phyloP scores from a whole-genome alignment of 1,140 invertebrate genomes.

The Macrocentrus cingulum region DNA sequence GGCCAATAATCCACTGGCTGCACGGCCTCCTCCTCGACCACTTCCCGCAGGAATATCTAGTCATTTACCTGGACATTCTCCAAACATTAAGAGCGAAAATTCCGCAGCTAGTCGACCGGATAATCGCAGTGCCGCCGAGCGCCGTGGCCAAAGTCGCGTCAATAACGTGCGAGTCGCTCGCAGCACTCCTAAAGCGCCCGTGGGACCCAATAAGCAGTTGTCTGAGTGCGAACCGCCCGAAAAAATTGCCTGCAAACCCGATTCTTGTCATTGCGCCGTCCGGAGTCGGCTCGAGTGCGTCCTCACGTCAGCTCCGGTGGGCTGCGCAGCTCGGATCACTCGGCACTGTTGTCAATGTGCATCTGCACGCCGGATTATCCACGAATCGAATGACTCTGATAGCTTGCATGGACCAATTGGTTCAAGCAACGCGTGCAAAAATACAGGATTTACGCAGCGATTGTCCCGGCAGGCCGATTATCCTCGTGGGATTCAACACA shows the following conservation, averaged over 20 bases:
- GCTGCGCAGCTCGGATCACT: conserved; percentile 68
- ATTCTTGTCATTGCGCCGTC: conserved; percentile 71
- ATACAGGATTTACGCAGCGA: conserved; percentile 71
- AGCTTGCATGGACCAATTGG: conserved; percentile 69
- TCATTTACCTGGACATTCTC: conserved; percentile 78
- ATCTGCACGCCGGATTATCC: conserved; percentile 55
- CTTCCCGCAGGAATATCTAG: conserved; percentile 68
- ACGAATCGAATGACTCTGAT: conserved; percentile 60
- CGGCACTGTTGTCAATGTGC: conserved; percentile 71
- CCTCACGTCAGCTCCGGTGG: conserved; percentile 71
- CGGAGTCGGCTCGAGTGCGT: conserved; percentile 47
- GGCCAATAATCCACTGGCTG: conserved; percentile 75
- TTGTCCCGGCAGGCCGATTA: conserved; percentile 70
- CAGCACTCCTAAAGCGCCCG: conserved; percentile 70
- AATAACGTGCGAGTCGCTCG: conserved; percentile 64
- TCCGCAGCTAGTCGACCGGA: conserved; percentile 76
- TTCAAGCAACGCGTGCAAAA: conserved; percentile 69
- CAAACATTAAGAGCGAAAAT: conserved; percentile 76
- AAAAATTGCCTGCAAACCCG: conserved; percentile 73
- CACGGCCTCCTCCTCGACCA: conserved; percentile 74
- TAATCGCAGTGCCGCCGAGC: conserved; percentile 63
- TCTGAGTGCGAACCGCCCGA: conserved; percentile 63
- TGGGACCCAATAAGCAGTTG: conserved; percentile 73
- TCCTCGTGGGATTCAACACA: conserved; percentile 76
- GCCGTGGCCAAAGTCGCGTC: conserved; percentile 49